A percentile compares a stretch with the other conserved stretches of the same genome.
Conservation (phyloP, 1,140 invertebrate genomes). For the Apis laboriosa region DNA sequence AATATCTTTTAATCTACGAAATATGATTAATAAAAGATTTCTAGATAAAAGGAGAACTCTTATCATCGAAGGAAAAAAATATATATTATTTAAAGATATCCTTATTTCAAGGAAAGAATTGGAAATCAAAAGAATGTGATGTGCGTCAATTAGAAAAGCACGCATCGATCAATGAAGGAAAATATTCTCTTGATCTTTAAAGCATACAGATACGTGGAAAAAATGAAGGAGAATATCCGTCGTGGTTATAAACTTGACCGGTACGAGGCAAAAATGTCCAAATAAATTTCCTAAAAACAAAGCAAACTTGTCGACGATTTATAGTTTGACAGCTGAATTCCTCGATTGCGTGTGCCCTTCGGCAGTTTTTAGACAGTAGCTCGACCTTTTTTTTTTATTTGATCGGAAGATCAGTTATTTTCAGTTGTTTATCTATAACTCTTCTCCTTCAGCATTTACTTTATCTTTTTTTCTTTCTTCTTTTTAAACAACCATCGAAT, state of each 20-base stretch:
- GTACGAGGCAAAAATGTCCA: background rate
- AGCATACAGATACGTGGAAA: background rate
- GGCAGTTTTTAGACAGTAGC: conserved; percentile 26
- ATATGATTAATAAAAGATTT: too few relatives aligned
- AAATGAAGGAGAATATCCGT: background rate
- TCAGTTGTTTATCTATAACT: conserved; percentile 4
- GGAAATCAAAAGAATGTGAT: background rate
- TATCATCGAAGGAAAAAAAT: too few relatives aligned
- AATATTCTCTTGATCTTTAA: background rate
- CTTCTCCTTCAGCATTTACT: too few relatives aligned
- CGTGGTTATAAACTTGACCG: background rate
- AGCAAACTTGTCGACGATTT: conserved; percentile 33
- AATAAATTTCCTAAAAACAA: conserved; percentile 33
- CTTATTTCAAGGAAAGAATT: too few relatives aligned
- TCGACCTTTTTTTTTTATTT: background rate
- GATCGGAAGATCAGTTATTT: conserved; percentile 29
- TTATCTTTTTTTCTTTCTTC: too few relatives aligned
- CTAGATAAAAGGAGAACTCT: too few relatives aligned
- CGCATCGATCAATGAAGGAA: background rate
- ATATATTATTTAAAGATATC: too few relatives aligned
- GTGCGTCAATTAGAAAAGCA: background rate
- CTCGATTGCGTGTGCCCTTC: conserved; percentile 34
- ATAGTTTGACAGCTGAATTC: conserved; percentile 43
- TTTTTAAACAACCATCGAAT: background rate
- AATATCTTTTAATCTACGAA: too few relatives aligned